Percentiles rank a stretch among this genome's conserved stretches.
These are phyloP conservation scores for Eolophus roseicapilla DNA, from an alignment of 2,113 vertebrate species.

Conservation along the genomic window DNA sequence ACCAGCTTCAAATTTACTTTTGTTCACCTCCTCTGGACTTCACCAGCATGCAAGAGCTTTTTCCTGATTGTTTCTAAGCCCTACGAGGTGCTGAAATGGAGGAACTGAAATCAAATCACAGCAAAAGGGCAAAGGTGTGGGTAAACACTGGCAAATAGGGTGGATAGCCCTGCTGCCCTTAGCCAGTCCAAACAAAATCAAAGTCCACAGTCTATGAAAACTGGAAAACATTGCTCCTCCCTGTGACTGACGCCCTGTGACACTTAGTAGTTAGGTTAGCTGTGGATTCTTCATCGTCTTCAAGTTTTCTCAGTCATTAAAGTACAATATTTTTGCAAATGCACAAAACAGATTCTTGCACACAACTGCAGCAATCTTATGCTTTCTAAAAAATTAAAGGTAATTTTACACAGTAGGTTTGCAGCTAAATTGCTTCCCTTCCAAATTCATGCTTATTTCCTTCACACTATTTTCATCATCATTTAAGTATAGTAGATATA, in stretches of 20 bases:
- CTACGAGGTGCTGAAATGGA: background rate
- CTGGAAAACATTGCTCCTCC: background rate
- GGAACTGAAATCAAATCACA: background rate
- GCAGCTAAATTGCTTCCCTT: background rate
- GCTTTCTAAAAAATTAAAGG: background rate
- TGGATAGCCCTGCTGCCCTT: background rate
- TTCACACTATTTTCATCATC: background rate
- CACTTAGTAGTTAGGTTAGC: background rate
- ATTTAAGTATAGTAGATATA: background rate
- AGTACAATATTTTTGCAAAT: background rate
- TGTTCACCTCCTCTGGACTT: background rate
- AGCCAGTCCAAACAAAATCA: background rate
- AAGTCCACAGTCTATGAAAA: background rate
- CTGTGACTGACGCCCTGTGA: background rate
- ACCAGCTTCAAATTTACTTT: background rate
- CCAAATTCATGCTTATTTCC: background rate
- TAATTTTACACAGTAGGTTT: background rate
- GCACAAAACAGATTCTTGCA: accelerated
- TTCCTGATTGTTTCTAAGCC: background rate
- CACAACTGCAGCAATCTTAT: background rate
- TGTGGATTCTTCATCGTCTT: background rate
- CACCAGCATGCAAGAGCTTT: background rate
- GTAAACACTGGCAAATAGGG: background rate
- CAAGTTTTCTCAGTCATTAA: background rate
- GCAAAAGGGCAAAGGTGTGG: background rate